These are phyloP conservation scores for Anoplophora glabripennis DNA, from an alignment of 1,140 invertebrate genomes.

Conservation along the genomic window DNA sequence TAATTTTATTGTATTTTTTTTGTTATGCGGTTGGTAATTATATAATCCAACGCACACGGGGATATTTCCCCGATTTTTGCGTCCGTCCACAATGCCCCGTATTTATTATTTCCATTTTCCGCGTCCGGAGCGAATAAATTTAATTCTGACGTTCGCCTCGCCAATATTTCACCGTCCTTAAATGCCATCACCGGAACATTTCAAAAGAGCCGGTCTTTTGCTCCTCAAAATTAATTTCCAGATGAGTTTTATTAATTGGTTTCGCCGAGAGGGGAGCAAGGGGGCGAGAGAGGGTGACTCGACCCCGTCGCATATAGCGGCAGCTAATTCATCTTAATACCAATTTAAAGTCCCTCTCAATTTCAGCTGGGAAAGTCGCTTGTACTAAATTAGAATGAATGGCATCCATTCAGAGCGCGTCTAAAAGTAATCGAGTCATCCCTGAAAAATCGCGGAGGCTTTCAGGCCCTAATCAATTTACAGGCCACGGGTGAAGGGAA, in stretches of 20 bases:
- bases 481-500: conserved; percentile 7
- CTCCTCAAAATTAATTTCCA: conserved; percentile 14
- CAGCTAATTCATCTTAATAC: conserved; percentile 31
- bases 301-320: conserved; percentile 5
- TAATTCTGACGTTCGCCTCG: too few species aligned
- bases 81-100: too few species aligned
- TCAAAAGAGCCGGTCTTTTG: too few species aligned
- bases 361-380: conserved; percentile 24
- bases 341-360: conserved; percentile 21
- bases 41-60: too few species aligned
- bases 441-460: conserved; percentile 29
- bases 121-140: too few species aligned
- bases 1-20: too few species aligned
- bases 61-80: too few species aligned
- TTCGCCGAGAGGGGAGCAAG: background rate
- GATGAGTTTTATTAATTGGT: conserved; percentile 15
- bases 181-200: too few species aligned
- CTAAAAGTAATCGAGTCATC: conserved; percentile 31
- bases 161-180: too few species aligned
- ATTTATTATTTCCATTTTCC: too few species aligned
- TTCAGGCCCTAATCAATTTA: conserved; percentile 32
- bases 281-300: too few species aligned
- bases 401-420: conserved; percentile 19
- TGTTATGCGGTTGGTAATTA: too few species aligned
- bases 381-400: conserved; percentile 34